Conservation (phyloP, 92 coral and sea anemone genomes). For the Siderastrea radians region DNA sequence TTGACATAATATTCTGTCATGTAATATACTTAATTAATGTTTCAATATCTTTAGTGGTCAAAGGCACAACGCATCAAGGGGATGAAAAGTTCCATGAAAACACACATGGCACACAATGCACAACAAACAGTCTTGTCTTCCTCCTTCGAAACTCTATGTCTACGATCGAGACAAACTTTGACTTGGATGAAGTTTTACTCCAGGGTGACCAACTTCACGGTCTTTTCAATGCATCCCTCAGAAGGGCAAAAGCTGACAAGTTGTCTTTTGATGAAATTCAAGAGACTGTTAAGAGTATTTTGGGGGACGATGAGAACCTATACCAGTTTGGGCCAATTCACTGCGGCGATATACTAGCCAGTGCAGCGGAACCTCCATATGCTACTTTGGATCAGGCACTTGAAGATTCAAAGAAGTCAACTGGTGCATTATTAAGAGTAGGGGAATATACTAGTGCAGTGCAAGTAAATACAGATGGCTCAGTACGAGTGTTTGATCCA, state of each 20-base stretch:
- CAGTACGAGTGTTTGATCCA: conserved; percentile 20
- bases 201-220: conserved; percentile 13
- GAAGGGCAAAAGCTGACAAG: neutral
- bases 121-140: conserved; percentile 28
- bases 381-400: conserved; percentile 10
- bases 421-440: conserved; percentile 11
- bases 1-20: too few species aligned
- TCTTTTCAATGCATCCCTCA: neutral
- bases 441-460: conserved; percentile 22
- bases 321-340: neutral
- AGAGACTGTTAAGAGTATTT: neutral
- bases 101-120: conserved; percentile 31
- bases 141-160: neutral
- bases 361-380: neutral
- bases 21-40: neutral
- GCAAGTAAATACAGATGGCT: neutral
- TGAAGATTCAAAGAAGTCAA: neutral
- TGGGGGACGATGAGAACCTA: neutral
- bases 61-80: conserved; percentile 22
- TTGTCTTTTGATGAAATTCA: conserved; percentile 29
- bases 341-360: conserved; percentile 11
- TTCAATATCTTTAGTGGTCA: neutral
- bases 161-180: neutral
- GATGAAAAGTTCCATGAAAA: neutral
- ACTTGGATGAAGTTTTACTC: neutral